Evolutionary conservation across 2,888 invertebrate genomes (phyloP).

Genomic region (Ormyrus rosae): DNA sequence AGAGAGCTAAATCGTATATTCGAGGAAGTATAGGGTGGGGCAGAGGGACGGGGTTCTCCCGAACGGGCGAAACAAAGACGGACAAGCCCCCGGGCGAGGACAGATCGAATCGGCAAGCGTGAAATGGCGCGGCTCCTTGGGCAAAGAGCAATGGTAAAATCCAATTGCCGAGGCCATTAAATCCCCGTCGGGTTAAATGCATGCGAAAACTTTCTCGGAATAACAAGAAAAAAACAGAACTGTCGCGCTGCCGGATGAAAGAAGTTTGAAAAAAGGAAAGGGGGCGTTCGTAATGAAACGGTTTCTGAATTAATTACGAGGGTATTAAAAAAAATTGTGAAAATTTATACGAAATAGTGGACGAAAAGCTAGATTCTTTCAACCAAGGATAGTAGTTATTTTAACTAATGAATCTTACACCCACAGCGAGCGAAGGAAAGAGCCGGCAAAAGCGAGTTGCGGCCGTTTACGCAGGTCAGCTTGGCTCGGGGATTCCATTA

Average conservation of each 20-base stretch:
- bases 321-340: no score
- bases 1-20: neutral
- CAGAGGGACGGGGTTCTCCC: no score
- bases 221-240: no score
- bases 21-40: neutral
- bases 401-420: no score
- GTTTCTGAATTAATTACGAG: no score
- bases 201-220: slow-evolving; percentile 41
- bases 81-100: slow-evolving; percentile 59
- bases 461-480: slow-evolving; percentile 11
- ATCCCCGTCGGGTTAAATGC: slow-evolving; percentile 68
- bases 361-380: no score
- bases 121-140: slow-evolving; percentile 69
- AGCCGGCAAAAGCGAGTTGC: neutral
- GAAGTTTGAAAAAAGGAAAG: slow-evolving; percentile 43
- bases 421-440: neutral
- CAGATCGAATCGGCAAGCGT: slow-evolving; percentile 70
- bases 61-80: slow-evolving; percentile 34
- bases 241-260: slow-evolving; percentile 25
- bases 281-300: no score
- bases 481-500: slow-evolving; percentile 74
- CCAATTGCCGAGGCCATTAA: slow-evolving; percentile 75
- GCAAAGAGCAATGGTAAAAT: slow-evolving; percentile 75
- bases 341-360: no score
- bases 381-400: no score